Evolutionary conservation across 2,797 vertebrate genomes (phyloP), one percentile per base, ranked within the genome.

Genomic region (Coregonus ussuriensis): DNA sequence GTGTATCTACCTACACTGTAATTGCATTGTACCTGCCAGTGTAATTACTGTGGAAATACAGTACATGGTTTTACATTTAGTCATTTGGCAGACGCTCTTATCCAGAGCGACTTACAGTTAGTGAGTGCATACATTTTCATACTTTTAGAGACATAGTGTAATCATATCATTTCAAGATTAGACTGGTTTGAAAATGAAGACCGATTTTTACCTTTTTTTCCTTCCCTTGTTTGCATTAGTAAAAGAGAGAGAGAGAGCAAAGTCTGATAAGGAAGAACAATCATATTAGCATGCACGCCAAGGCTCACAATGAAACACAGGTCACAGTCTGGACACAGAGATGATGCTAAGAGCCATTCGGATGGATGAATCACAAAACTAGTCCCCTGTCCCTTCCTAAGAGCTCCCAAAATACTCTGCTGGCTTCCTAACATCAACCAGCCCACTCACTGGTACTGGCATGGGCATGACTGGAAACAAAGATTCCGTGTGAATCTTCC

Each of bases 201-300:
- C 21, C 0, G 21, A 11, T 25, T 35, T 86, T 92, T 93, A 93
- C 93, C 93, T 94, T 83, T 73, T 73, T 82, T 80, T 89, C 85
- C 89, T 82, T 63, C 85, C 84, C 86, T 62, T 71, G 90, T 81
- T 88, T 86, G 93, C 91, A 84, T 81, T 54, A 76, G 18, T 52
- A 15, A 63, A 65, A 31, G 16, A 52, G 29, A 72, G 54, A 77
- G 68, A 71, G 51, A 83, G 53, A 84, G 25, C 84, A 87, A 67
- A 79, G 70, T 65, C 76, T 76, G 65, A 81, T 78, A 41, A 71
- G 83, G 71, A 14, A 52, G 31, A 63, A 63, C 56, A 74, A 15
- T 53, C n/a, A 35, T 13, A 29, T 54, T 72, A 56, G 52, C 6
- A 37, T 79, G 75, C 31, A 56, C 9, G 41, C 9, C 9, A 47